A percentile compares a stretch with the other conserved stretches of the same genome.
These are phyloP conservation scores for Nipponia nippon DNA, from an alignment of 2,113 vertebrate species.

Conservation along the genomic window DNA sequence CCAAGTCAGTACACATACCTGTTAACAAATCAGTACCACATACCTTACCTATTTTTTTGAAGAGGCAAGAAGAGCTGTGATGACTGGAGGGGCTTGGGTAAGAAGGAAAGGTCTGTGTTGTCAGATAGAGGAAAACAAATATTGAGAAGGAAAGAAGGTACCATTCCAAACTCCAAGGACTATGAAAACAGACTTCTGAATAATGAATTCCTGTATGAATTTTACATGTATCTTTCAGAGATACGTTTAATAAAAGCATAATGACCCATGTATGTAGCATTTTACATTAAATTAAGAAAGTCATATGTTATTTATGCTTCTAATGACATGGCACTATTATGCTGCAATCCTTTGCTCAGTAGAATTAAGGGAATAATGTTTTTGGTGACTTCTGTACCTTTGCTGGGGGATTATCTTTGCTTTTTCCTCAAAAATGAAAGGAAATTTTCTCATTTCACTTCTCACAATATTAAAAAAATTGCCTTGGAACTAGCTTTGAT, in stretches of 20 bases:
- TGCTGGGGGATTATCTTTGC: background rate
- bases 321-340: background rate
- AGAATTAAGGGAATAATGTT: background rate
- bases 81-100: background rate
- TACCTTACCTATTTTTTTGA: background rate
- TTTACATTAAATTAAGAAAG: background rate
- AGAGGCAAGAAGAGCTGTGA: background rate
- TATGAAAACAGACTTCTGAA: background rate
- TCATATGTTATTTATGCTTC: background rate
- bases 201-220: background rate
- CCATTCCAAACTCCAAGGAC: background rate
- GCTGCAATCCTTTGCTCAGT: background rate
- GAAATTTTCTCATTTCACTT: background rate
- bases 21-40: background rate
- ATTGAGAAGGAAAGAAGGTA: background rate
- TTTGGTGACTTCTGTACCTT: background rate
- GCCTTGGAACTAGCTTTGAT: background rate
- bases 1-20: background rate
- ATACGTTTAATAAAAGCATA: background rate
- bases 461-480: background rate
- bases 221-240: background rate
- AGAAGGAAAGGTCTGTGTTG: background rate
- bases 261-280: background rate
- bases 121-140: background rate
- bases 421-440: background rate